phyloP scores from a whole-genome alignment of 2,113 vertebrate species.

The Andinoacara biseriatus region DNA sequence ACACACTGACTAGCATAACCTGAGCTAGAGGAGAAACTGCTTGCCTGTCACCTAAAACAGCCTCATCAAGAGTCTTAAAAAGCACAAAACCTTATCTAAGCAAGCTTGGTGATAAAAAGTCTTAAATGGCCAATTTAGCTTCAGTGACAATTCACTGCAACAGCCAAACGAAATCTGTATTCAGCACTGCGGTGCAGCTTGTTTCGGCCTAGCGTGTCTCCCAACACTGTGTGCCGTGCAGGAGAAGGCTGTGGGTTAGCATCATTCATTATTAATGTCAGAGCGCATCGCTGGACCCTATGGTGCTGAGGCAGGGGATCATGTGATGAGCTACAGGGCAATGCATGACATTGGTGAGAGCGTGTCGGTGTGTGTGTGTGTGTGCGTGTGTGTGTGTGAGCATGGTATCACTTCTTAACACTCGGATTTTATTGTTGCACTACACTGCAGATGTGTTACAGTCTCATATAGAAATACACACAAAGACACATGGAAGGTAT shows the following conservation, averaged over 20 bases:
- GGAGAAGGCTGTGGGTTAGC: slow-evolving; percentile 31
- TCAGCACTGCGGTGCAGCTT: not conserved
- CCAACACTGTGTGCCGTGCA: slow-evolving; percentile 10
- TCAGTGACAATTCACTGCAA: not conserved
- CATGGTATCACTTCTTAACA: not conserved
- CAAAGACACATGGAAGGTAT: not conserved
- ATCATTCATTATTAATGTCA: slow-evolving; percentile 64
- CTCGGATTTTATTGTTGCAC: not conserved
- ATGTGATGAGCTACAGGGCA: slow-evolving; percentile 36
- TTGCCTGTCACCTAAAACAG: not conserved
- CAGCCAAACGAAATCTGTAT: not conserved
- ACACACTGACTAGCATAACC: not conserved
- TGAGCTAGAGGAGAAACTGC: not conserved
- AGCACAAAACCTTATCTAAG: not conserved
- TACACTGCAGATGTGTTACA: not conserved
- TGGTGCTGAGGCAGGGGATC: slow-evolving; percentile 36
- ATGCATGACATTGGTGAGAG: slow-evolving; percentile 6
- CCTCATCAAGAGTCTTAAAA: not conserved
- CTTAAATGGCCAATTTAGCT: not conserved
- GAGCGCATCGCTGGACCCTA: slow-evolving; percentile 31
- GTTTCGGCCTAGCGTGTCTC: slow-evolving; percentile 13
- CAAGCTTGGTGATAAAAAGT: not conserved
- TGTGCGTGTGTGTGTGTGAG: not conserved
- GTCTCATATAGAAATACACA: slow-evolving; percentile 11
- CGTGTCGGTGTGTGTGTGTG: not conserved